Evolutionary conservation across 2,888 invertebrate genomes (phyloP), one percentile per base, ranked within the genome.

Genomic region (Sminthurinus aureus): DNA sequence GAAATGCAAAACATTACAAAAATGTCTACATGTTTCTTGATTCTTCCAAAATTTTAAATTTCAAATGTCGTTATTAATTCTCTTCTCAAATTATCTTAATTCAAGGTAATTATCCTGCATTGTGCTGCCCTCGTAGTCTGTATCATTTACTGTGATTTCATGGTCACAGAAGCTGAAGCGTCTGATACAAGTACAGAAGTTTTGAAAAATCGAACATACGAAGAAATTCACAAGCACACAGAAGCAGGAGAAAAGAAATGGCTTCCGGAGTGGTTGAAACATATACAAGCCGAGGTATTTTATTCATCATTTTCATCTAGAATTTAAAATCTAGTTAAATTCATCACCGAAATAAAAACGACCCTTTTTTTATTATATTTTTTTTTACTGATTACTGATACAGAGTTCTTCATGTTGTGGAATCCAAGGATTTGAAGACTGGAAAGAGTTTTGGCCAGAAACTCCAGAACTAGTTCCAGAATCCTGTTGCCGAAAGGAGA

Each of bases 391-490:
- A 38, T 38, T 38, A 38, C 6, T 38, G 38, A 38, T 38, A 38
- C 20, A 79, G 80, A 81, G 73, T 81, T 6, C 73, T 0, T 22
- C 22, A 4, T 81, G 80, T 52, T 81, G 80, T 51, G 80, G 80
- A 0, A 64, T 81, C 9, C 15, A 58, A 12, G 71, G 73, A 18
- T 81, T 52, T 26, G 73, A 81, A 58, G 80, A 81, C 18, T 81
- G 74, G 73, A 52, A 20, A 15, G 80, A 81, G 24, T 81, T 81
- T 81, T 81, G 80, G 80, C 79, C 69, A n/a, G 26, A 20, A 4
- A 20, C 9, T 9, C 13, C 64, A 15, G 6, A 51, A 2, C 20
- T 73, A 73, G 80, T 81, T n/a, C 73, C 80, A 12, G 13, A 8
- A 22, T 81, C 80, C 22, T 81, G 80, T 73, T 81, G 80, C 18